phyloP scores from a whole-genome alignment of 2,113 vertebrate species.

The Salminus brasiliensis region DNA sequence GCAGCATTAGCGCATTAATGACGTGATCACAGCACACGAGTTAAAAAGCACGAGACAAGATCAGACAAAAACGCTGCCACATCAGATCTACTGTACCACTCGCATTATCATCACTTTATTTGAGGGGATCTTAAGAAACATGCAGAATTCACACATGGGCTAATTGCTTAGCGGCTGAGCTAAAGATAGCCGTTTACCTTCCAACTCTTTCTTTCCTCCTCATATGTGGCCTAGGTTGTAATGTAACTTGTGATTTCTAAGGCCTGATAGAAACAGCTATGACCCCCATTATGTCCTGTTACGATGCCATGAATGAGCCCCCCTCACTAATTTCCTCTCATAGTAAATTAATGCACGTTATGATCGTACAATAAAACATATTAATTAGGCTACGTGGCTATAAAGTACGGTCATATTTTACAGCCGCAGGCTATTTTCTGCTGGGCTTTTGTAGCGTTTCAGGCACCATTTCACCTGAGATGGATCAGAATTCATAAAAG shows the following conservation, averaged over 20 bases:
- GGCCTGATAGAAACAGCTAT: constrained; percentile 13
- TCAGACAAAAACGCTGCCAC: constrained; percentile 39
- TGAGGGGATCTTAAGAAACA: constrained; percentile 8
- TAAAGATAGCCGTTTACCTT: constrained; percentile 17
- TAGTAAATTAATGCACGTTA: constrained; percentile 26
- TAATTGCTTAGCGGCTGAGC: background rate
- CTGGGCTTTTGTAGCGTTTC: background rate
- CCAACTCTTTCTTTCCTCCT: background rate
- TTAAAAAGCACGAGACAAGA: constrained; percentile 34
- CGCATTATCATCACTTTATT: constrained; percentile 20
- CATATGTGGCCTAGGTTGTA: constrained; percentile 1
- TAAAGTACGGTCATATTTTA: constrained; percentile 28
- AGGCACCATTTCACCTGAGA: constrained; percentile 10
- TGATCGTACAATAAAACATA: constrained; percentile 43
- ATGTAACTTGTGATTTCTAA: constrained; percentile 18
- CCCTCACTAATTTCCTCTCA: constrained; percentile 24
- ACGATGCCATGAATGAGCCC: constrained; percentile 25
- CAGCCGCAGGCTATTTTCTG: constrained; percentile 17
- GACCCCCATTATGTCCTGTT: constrained; percentile 35
- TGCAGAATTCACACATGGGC: background rate
- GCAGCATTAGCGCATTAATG: constrained; percentile 33
- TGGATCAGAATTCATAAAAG: constrained; percentile 4
- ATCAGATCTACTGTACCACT: constrained; percentile 1
- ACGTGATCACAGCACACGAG: constrained; percentile 26
- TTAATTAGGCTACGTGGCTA: constrained; percentile 31